Base-by-base conservation (phyloP, 2,888 invertebrate species). In the Matsumyia berberina region DNA sequence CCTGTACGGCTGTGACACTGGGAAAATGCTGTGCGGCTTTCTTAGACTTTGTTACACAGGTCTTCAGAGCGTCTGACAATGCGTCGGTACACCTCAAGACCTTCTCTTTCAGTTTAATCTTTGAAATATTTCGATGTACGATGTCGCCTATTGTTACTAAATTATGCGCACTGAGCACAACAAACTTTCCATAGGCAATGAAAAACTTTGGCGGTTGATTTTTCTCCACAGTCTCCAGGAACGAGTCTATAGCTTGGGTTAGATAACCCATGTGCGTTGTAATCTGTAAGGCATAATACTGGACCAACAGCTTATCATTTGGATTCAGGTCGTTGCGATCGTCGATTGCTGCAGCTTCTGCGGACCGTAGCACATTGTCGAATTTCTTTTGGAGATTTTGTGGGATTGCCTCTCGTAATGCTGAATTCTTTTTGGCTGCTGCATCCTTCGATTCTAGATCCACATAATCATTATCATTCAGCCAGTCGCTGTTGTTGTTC, bases 81-180 rank as follows among this genome's bases (percentile, higher is more conserved):
- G 95, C 94, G 90, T 97, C 96, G 11, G 97, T 95, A 89, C 95
- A 96, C 86, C 95, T 94, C 57, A 96, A 91, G 42, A 96, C 94
- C 89, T 95, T 94, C 57, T 95, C 94, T 89, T 95, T 95, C 55
- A 97, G 92, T 86, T 96, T 95, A 70, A 94, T 93, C 88, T 96
- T 94, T 31, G 94, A 93, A 49, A 97, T 94, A 91, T 97, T 97
- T 88, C 97, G 94, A 90, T 97, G 96, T 31, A 98, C 96, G 58
- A 96, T 97, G 92, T 99, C 98, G 62, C 98, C 98, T 82, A 98
- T 98, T 90, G 97, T 96, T 17, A 99, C 97, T 89, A 99, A 93
- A 90, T 98, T 95, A 90, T 98, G 98, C 29, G 98, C 98, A 90
- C 97, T 97, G 58, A 99, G 93, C 37, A 98, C 97, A 8, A 99